These are phyloP conservation scores for Gallinago solitaria DNA, from an alignment of 2,797 vertebrate genomes.

Conservation along the genomic window DNA sequence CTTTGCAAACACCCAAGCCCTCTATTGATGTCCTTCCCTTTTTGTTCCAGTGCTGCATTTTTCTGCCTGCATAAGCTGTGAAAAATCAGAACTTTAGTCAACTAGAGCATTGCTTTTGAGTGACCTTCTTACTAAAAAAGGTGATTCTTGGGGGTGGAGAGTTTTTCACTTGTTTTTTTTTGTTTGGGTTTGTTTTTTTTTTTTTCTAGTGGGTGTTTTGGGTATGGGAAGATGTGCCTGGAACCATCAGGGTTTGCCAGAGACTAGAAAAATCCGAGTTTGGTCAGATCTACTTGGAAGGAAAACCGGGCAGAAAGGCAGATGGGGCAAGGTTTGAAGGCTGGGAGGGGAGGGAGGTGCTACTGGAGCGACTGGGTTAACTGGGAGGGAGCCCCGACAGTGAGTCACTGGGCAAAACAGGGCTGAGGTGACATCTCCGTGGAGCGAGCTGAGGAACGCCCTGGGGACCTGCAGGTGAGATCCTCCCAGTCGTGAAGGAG, in stretches of 20 bases:
- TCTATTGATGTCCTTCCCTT: background rate
- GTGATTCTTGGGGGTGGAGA: background rate
- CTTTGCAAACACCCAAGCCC: background rate
- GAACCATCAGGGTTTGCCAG: background rate
- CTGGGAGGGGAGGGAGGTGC: background rate
- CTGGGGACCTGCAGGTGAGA: background rate
- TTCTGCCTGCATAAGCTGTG: slow-evolving; percentile 10
- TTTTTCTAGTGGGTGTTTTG: background rate
- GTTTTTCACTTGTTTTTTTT: background rate
- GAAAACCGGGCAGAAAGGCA: background rate
- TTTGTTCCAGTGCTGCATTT: background rate
- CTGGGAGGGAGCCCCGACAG: background rate
- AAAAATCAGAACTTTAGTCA: background rate
- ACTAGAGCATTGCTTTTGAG: background rate
- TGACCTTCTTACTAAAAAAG: background rate
- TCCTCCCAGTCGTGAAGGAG: background rate
- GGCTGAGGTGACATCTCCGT: background rate
- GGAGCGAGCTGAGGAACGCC: background rate
- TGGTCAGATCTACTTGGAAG: background rate
- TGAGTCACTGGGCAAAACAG: background rate
- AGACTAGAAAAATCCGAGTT: background rate
- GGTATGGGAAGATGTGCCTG: background rate
- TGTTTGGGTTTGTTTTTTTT: background rate
- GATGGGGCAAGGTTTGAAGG: background rate
- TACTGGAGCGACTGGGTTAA: background rate